Percentiles rank a stretch among this genome's conserved stretches.
Conservation (phyloP, 2,113 vertebrate genomes). For the Pterocles orientalis region DNA sequence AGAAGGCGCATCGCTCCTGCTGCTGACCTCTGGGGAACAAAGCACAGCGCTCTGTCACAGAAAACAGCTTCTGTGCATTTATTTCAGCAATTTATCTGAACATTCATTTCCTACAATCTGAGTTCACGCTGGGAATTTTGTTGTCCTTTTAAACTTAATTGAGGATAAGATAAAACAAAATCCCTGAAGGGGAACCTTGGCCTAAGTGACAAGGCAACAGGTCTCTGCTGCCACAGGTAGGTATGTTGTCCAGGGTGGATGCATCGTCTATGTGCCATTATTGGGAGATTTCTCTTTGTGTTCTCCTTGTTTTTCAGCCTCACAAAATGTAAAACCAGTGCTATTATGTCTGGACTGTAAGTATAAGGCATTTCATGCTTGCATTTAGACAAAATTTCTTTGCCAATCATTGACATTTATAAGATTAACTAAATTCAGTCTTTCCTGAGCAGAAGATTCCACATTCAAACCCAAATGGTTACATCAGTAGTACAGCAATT, state of each 20-base stretch:
- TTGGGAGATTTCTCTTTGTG: neutral
- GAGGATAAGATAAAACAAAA: neutral
- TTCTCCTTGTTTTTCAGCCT: neutral
- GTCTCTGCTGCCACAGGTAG: too few relatives aligned
- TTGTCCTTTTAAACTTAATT: neutral
- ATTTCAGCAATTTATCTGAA: neutral
- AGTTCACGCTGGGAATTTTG: neutral
- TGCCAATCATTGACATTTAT: slow-evolving; percentile 2
- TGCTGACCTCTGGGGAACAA: neutral
- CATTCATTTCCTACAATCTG: neutral
- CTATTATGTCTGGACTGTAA: neutral
- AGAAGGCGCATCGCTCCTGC: rapidly evolving
- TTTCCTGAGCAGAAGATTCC: slow-evolving; percentile 15
- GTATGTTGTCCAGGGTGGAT: rapidly evolving
- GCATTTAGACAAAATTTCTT: neutral
- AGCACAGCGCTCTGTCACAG: neutral
- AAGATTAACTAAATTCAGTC: neutral
- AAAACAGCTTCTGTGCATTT: neutral
- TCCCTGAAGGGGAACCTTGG: neutral
- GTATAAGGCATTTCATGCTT: neutral
- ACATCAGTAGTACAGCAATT: neutral
- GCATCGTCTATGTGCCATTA: neutral
- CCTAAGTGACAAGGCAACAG: neutral
- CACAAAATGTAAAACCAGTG: neutral
- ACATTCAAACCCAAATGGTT: neutral